Evolutionary conservation across 2,888 invertebrate species (phyloP).

Genomic region (Argyresthia albistria): DNA sequence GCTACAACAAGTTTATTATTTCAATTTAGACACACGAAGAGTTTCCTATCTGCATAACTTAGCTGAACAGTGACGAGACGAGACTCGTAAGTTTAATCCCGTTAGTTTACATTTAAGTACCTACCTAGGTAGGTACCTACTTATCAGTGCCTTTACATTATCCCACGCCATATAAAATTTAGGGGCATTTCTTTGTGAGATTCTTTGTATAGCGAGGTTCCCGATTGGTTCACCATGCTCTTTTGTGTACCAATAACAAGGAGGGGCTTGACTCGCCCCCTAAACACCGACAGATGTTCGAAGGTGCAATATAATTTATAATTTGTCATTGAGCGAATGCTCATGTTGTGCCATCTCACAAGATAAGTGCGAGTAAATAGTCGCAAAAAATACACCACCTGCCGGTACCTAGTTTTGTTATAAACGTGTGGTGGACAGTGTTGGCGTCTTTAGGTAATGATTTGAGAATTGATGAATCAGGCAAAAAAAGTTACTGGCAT

Average conservation of each 20-base stretch:
- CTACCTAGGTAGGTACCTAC: too few relatives aligned
- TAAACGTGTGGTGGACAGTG: too few relatives aligned
- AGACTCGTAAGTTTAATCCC: too few relatives aligned
- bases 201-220: constrained; percentile 12
- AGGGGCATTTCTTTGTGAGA: neutral
- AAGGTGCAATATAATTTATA: constrained; percentile 32
- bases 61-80: too few relatives aligned
- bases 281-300: constrained; percentile 37
- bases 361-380: constrained; percentile 16
- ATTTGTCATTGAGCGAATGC: constrained; percentile 20
- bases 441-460: too few relatives aligned
- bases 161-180: neutral
- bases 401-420: constrained; percentile 11
- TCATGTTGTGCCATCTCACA: constrained; percentile 24
- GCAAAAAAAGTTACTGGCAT: too few relatives aligned
- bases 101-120: too few relatives aligned
- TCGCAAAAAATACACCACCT: constrained; percentile 21
- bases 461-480: too few relatives aligned
- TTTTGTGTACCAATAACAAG: constrained; percentile 35
- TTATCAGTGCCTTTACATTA: neutral
- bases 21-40: too few relatives aligned
- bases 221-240: constrained; percentile 36
- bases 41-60: too few relatives aligned
- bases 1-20: too few relatives aligned
- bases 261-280: constrained; percentile 32